Evolutionary conservation across 1,140 invertebrate genomes (phyloP).

Genomic region (Pygmarrhopalites habei): DNA sequence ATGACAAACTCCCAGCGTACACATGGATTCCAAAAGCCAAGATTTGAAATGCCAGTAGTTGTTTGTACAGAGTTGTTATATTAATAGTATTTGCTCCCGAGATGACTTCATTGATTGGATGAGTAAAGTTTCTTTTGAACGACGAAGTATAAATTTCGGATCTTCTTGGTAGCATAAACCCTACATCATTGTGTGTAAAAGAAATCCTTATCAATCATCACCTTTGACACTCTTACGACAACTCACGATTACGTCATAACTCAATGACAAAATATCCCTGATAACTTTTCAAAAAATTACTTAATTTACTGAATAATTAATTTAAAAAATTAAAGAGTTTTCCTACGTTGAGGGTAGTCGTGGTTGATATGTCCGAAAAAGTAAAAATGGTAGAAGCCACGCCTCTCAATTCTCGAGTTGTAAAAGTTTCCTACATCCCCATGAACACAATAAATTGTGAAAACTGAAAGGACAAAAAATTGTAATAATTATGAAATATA

Average conservation of each 20-base stretch:
- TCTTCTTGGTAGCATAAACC: constrained; percentile 29
- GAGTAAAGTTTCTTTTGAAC: constrained; percentile 30
- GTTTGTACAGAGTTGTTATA: not conserved
- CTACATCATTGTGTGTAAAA: no score
- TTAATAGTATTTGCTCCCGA: not conserved
- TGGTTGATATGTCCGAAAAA: constrained; percentile 27
- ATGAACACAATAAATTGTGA: no score
- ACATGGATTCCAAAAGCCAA: constrained; percentile 34
- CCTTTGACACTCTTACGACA: no score
- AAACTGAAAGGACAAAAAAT: no score
- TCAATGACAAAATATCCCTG: no score
- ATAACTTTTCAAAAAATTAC: no score
- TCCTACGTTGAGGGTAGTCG: constrained; percentile 21
- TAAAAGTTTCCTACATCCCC: no score
- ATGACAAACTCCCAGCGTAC: constrained; percentile 31
- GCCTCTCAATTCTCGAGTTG: no score
- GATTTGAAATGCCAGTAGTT: not conserved
- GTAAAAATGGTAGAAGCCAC: constrained; percentile 36
- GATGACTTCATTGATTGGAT: constrained; percentile 31
- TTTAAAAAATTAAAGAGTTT: no score
- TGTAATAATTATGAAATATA: constrained; percentile 11
- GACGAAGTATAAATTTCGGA: constrained; percentile 23
- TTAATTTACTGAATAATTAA: no score
- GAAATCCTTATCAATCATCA: no score
- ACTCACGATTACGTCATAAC: no score